A percentile compares a stretch with the other conserved stretches of the same genome.
These are phyloP conservation scores for Manduca sexta DNA, from an alignment of 1,140 invertebrate genomes.

Conservation along the genomic window DNA sequence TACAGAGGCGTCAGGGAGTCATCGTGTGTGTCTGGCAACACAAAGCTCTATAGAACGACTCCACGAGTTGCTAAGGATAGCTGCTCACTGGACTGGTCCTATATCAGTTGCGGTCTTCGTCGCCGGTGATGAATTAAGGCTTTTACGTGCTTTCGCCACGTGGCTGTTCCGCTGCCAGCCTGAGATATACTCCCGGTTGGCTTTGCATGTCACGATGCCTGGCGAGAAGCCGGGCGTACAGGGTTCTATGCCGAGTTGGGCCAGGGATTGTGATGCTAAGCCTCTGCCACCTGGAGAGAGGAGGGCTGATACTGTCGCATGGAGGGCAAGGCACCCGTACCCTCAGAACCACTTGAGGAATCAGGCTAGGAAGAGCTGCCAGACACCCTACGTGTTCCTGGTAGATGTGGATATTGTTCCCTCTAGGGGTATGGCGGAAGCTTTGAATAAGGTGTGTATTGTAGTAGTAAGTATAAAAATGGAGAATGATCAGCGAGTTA, in stretches of 20 bases:
- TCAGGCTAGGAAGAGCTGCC: constrained; percentile 87
- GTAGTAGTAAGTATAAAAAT: no score
- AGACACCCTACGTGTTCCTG: constrained; percentile 84
- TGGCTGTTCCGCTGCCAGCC: constrained; percentile 85
- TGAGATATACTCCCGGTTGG: constrained; percentile 73
- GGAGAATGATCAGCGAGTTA: no score
- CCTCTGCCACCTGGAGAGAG: constrained; percentile 56
- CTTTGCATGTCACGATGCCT: constrained; percentile 45
- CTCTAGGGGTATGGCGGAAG: constrained; percentile 77
- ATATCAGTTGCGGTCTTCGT: constrained; percentile 90
- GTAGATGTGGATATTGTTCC: constrained; percentile 92
- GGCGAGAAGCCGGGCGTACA: constrained; percentile 67
- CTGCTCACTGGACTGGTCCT: constrained; percentile 87
- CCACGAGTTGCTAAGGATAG: constrained; percentile 83
- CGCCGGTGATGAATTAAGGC: constrained; percentile 81
- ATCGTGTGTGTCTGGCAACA: constrained; percentile 84
- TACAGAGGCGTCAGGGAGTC: constrained; percentile 72
- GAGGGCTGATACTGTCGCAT: constrained; percentile 74
- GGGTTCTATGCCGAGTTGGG: constrained; percentile 77
- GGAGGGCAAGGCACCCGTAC: constrained; percentile 83
- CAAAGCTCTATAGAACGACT: constrained; percentile 88
- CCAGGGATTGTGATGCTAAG: constrained; percentile 39
- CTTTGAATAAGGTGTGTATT: constrained; percentile 74
- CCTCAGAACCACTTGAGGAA: constrained; percentile 92
- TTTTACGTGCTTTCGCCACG: constrained; percentile 80